These are phyloP conservation scores for Drosophila neoperkinsi DNA, from an alignment of 2,888 invertebrate genomes.

Conservation along the genomic window DNA sequence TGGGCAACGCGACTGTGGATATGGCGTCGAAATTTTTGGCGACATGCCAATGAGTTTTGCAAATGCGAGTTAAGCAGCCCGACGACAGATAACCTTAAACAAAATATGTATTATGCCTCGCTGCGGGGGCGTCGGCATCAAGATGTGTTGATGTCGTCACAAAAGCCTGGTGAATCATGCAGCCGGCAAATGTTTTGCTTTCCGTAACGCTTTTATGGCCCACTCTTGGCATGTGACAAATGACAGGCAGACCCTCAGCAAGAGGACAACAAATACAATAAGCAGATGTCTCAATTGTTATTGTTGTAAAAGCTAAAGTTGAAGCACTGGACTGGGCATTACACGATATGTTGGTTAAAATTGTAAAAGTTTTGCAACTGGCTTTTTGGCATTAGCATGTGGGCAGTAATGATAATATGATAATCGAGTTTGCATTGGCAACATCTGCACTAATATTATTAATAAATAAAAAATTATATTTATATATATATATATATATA, in stretches of 20 bases:
- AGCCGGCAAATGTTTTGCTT: slow-evolving; percentile 48
- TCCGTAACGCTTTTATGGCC: slow-evolving; percentile 38
- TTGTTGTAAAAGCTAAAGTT: slow-evolving; percentile 36
- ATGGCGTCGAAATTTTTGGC: slow-evolving; percentile 72
- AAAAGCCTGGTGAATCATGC: slow-evolving; percentile 56
- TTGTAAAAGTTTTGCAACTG: slow-evolving; percentile 43
- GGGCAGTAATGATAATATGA: slow-evolving; percentile 29
- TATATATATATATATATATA: not conserved
- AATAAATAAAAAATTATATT: slow-evolving; percentile 9
- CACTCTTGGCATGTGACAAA: slow-evolving; percentile 55
- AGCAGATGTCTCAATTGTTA: slow-evolving; percentile 57
- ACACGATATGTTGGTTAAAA: slow-evolving; percentile 34
- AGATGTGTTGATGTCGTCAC: slow-evolving; percentile 70
- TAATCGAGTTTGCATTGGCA: slow-evolving; percentile 38
- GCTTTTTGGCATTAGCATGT: not conserved
- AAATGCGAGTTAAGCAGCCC: slow-evolving; percentile 53
- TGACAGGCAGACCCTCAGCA: slow-evolving; percentile 28
- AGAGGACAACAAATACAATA: slow-evolving; percentile 9
- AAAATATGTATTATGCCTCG: slow-evolving; percentile 45
- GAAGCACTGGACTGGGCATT: not conserved
- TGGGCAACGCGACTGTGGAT: slow-evolving; percentile 63
- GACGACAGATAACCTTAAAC: slow-evolving; percentile 60
- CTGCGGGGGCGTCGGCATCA: slow-evolving; percentile 24
- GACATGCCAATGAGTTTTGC: slow-evolving; percentile 70
- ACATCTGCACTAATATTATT: slow-evolving; percentile 45